Evolutionary conservation across 2,797 vertebrate species (phyloP).

Genomic region (Gambelia wislizenii): DNA sequence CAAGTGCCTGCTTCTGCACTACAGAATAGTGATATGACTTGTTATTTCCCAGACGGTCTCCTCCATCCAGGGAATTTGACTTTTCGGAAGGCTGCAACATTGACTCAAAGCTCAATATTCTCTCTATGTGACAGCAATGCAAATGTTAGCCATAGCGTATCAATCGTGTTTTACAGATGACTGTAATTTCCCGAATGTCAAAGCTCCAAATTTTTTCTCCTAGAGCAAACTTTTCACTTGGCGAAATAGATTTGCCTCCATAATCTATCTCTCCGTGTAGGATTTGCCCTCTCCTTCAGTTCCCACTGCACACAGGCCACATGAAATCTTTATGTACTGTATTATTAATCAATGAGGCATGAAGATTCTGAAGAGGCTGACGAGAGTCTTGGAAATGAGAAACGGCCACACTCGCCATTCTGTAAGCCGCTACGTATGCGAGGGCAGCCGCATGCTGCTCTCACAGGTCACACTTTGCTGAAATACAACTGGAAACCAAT

Average conservation of each 20-base stretch:
- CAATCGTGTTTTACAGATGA: constrained; percentile 82
- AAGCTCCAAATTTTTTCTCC: constrained; percentile 81
- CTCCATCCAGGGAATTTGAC: constrained; percentile 61
- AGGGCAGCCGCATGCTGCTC: constrained; percentile 64
- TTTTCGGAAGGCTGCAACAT: constrained; percentile 63
- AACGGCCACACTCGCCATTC: constrained; percentile 76
- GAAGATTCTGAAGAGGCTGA: constrained; percentile 83
- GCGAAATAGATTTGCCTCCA: constrained; percentile 82
- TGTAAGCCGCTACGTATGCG: constrained; percentile 67
- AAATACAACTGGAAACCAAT: constrained; percentile 63
- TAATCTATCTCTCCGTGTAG: constrained; percentile 82
- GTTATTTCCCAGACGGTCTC: constrained; percentile 41
- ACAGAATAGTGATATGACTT: constrained; percentile 3
- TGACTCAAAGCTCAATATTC: constrained; percentile 78
- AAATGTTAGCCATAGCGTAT: constrained; percentile 83
- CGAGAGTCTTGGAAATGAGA: constrained; percentile 80
- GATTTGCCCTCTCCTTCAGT: no score
- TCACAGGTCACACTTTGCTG: constrained; percentile 52
- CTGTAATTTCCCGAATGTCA: constrained; percentile 85
- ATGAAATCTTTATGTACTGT: constrained; percentile 85
- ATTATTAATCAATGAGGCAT: constrained; percentile 88
- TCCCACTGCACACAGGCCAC: neutral
- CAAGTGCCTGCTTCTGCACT: no score
- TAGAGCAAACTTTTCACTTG: constrained; percentile 83
- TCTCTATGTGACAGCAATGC: constrained; percentile 72